phyloP scores from a whole-genome alignment of 2,113 vertebrate species.

The Galeopterus variegatus region DNA sequence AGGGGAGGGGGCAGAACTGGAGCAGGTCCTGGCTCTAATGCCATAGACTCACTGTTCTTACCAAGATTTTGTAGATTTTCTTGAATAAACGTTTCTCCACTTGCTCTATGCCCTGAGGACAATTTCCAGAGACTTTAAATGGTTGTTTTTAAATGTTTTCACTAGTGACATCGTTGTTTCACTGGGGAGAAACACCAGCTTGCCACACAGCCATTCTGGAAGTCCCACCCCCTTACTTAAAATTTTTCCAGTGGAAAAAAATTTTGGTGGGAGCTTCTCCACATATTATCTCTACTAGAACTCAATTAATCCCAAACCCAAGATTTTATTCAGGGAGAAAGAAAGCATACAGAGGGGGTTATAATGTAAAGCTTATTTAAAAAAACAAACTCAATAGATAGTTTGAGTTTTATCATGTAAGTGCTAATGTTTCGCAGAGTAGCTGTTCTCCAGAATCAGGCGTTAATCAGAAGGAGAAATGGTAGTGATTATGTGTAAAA shows the following conservation, averaged over 20 bases:
- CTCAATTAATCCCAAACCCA: neutral
- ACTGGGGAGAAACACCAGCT: neutral
- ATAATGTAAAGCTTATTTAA: conserved; percentile 30
- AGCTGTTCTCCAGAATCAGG: conserved; percentile 51
- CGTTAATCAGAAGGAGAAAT: conserved; percentile 51
- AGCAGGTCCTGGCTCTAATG: neutral
- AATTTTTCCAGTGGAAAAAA: conserved; percentile 48
- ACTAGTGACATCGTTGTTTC: conserved; percentile 47
- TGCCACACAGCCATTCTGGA: conserved; percentile 51
- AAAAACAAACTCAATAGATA: conserved; percentile 54
- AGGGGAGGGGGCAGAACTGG: neutral
- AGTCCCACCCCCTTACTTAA: neutral
- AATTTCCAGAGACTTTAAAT: conserved; percentile 61
- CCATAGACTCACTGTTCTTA: neutral
- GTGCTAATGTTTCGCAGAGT: conserved; percentile 37
- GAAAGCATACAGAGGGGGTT: conserved; percentile 21
- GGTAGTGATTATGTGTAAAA: conserved; percentile 71
- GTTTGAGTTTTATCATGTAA: conserved; percentile 38
- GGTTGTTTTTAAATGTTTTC: conserved; percentile 25
- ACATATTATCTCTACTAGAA: conserved; percentile 34
- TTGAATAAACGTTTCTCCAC: conserved; percentile 52
- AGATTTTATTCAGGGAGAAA: conserved; percentile 12
- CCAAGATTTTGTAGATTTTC: conserved; percentile 44
- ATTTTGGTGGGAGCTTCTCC: neutral
- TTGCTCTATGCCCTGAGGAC: neutral